These are phyloP conservation scores for Aleiodes leptofemur DNA, from an alignment of 2,888 invertebrate genomes.

Conservation along the genomic window DNA sequence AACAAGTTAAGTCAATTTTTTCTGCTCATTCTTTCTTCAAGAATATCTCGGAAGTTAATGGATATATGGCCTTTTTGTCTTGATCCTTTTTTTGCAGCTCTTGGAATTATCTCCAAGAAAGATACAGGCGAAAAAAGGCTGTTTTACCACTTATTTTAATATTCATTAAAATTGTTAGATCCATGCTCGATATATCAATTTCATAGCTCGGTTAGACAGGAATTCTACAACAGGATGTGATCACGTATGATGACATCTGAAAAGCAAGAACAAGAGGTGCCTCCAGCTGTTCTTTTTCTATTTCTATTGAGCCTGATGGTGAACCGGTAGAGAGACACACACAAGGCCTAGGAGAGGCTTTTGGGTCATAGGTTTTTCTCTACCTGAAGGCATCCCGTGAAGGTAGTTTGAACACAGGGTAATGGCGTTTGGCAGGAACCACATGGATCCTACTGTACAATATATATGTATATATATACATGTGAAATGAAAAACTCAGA, in stretches of 20 bases:
- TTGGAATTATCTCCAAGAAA: no score
- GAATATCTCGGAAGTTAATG: no score
- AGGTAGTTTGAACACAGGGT: conserved; percentile 38
- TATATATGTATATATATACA: neutral
- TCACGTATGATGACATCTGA: conserved; percentile 37
- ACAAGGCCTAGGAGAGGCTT: conserved; percentile 9
- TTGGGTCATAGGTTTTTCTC: conserved; percentile 28
- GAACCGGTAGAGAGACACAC: conserved; percentile 29
- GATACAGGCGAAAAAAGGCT: no score
- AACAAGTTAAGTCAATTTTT: no score
- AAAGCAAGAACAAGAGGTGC: conserved; percentile 9
- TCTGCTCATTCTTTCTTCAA: no score
- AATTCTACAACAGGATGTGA: conserved; percentile 30
- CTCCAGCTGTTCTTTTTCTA: conserved; percentile 49
- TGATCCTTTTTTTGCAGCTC: no score
- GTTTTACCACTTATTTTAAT: neutral
- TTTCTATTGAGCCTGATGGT: conserved; percentile 37
- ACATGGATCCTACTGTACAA: conserved; percentile 22
- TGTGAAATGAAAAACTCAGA: conserved; percentile 17
- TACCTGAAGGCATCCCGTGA: conserved; percentile 44
- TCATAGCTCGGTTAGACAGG: neutral
- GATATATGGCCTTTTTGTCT: no score
- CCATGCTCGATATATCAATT: neutral
- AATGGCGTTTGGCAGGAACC: conserved; percentile 30
- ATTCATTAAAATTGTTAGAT: neutral